phyloP scores from a whole-genome alignment of 2,797 vertebrate genomes.

The Cyclura pinguis region DNA sequence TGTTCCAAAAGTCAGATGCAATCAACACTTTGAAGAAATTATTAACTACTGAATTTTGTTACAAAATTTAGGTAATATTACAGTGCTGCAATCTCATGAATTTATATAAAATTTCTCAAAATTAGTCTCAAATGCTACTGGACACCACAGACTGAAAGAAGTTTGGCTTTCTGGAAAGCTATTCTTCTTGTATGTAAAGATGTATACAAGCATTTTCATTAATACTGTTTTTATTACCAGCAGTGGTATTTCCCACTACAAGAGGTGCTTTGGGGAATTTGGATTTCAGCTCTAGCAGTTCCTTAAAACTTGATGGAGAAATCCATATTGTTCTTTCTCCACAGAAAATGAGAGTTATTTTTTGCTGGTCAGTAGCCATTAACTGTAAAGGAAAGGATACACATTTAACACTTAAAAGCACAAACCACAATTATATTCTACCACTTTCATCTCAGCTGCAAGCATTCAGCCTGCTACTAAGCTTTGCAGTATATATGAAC shows the following conservation, averaged over 20 bases:
- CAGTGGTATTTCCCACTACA: conserved; percentile 86
- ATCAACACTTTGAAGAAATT: background rate
- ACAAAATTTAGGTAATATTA: background rate
- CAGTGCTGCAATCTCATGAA: background rate
- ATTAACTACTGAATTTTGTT: background rate
- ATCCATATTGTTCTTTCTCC: conserved; percentile 84
- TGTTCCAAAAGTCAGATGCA: no score
- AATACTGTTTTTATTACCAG: conserved; percentile 72
- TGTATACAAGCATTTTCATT: background rate
- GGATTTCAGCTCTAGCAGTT: conserved; percentile 82
- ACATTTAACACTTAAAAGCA: background rate
- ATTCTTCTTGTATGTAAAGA: background rate
- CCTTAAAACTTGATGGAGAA: conserved; percentile 79
- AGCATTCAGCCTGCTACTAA: background rate
- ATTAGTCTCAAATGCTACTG: background rate
- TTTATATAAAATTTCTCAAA: background rate
- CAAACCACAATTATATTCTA: background rate
- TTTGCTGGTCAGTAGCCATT: conserved; percentile 68
- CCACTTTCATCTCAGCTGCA: background rate
- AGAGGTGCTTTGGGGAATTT: conserved; percentile 79
- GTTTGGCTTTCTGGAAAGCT: background rate
- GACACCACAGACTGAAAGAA: background rate
- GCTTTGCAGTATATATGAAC: background rate
- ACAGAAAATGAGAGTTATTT: conserved; percentile 74
- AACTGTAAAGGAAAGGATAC: conserved; percentile 62